Evolutionary conservation across 2,113 vertebrate genomes (phyloP), one percentile per base, ranked within the genome.

Genomic region (Salvelinus namaycush): DNA sequence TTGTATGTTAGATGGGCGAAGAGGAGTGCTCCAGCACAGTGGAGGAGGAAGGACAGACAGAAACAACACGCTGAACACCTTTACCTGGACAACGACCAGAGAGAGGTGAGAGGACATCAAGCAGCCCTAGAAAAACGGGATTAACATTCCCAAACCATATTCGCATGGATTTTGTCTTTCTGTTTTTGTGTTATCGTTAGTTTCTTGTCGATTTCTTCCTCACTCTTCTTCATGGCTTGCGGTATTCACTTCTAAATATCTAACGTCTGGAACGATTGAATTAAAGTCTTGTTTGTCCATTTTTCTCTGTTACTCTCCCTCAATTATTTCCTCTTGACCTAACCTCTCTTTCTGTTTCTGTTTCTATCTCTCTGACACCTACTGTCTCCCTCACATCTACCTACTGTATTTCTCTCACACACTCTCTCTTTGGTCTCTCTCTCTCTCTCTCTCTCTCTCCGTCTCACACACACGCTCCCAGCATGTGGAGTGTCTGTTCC

Each of bases 1-100:
- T 69, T 81, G 24, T 3, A 8, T 24, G 59, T 9, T 81, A 99
- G 98, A 78, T 99, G 96, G 96, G 93, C 97, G 1, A 99, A 99
- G 89, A 96, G 98, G 85, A 99, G 97, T 0, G 96, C 98, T 31
- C 96, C 97, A 11, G 97, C 97, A 11, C 97, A 99, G 89, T 99
- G 97, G 98, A 95, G 97, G 81, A 83, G 96, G 85, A 95, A 94
- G 83, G 98, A 99, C 86, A 92, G 97, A 29, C 97, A 99, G 89
- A 99, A 98, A 81, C 97, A 99, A 44, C 98, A 99, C 75, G 95
- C 96, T 0, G 97, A 99, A 84, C 98, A 99, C 86, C 91, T 99
- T 73, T 96, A 96, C 81, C 93, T 99, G 82, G 98, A 99, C 87
- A 99, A 99, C 72, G 97, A 98, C 91, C 98, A 99, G 95, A 94